Conservation (phyloP, 2,113 vertebrate species). For the Otis tarda region DNA sequence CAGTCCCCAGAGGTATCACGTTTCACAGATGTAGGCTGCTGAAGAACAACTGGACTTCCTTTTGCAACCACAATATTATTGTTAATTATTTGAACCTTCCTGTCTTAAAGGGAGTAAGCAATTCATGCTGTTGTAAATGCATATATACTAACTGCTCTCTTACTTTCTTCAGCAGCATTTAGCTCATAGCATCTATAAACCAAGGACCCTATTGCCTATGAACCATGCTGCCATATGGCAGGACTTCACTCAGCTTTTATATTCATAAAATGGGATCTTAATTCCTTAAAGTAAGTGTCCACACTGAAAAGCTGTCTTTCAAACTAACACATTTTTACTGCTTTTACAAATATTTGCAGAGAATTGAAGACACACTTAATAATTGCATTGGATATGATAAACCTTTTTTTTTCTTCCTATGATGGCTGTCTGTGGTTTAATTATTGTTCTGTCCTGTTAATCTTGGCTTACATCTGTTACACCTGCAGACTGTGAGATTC, state of each 20-base stretch:
- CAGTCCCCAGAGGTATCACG: constrained; percentile 53
- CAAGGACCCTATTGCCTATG: constrained; percentile 45
- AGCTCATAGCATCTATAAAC: constrained; percentile 51
- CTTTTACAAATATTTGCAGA: constrained; percentile 71
- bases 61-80: constrained; percentile 41
- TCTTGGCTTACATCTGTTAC: constrained; percentile 74
- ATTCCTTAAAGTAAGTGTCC: constrained; percentile 60
- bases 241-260: constrained; percentile 67
- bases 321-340: constrained; percentile 60
- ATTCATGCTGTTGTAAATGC: constrained; percentile 48
- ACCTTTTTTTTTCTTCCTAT: constrained; percentile 48
- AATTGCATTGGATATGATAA: constrained; percentile 56
- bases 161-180: constrained; percentile 4
- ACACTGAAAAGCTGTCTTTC: constrained; percentile 56
- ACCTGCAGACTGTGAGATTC: constrained; percentile 69
- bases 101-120: constrained; percentile 39
- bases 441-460: constrained; percentile 74
- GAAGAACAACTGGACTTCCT: constrained; percentile 65
- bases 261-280: constrained; percentile 57
- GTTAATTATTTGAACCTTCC: constrained; percentile 65
- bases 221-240: constrained; percentile 61
- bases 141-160: constrained; percentile 20
- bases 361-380: constrained; percentile 70
- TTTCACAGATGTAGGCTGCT: constrained; percentile 59
- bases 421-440: constrained; percentile 71